These are phyloP conservation scores for Salvator merianae DNA, from an alignment of 2,113 vertebrate genomes.

Conservation along the genomic window DNA sequence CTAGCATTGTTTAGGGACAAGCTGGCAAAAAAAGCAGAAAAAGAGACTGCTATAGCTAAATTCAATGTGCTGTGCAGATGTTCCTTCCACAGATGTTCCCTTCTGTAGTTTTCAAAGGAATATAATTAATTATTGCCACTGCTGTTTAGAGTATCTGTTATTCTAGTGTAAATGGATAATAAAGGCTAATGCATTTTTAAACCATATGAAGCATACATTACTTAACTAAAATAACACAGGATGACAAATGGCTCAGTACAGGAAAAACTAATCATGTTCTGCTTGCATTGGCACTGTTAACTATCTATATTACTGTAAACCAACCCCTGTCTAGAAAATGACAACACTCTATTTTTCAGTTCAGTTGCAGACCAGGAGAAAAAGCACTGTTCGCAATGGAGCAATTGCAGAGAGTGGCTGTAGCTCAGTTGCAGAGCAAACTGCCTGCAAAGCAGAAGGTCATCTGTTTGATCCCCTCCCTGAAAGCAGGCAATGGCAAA, in stretches of 20 bases:
- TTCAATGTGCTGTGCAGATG: not conserved
- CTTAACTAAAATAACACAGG: conserved; percentile 15
- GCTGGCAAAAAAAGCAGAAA: too few species aligned
- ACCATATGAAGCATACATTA: not conserved
- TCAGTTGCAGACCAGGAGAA: not conserved
- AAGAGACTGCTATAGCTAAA: not conserved
- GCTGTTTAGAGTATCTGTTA: conserved; percentile 7
- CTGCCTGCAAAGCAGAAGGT: too few species aligned
- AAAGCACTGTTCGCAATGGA: not conserved
- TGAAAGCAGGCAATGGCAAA: too few species aligned
- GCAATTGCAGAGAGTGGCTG: too few species aligned
- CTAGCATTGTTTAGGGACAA: too few species aligned
- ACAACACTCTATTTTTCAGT: not conserved
- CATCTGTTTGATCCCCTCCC: too few species aligned
- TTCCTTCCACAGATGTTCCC: not conserved
- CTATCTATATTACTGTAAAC: not conserved
- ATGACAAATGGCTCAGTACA: not conserved
- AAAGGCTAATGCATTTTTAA: not conserved
- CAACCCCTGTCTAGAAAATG: too few species aligned
- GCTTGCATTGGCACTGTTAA: not conserved
- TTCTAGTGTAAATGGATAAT: not conserved
- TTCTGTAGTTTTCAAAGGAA: not conserved
- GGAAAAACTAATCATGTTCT: not conserved
- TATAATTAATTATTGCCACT: not conserved
- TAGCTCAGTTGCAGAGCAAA: too few species aligned